Evolutionary conservation across 1,140 invertebrate species (phyloP).

Genomic region (Pectinophora gossypiella): DNA sequence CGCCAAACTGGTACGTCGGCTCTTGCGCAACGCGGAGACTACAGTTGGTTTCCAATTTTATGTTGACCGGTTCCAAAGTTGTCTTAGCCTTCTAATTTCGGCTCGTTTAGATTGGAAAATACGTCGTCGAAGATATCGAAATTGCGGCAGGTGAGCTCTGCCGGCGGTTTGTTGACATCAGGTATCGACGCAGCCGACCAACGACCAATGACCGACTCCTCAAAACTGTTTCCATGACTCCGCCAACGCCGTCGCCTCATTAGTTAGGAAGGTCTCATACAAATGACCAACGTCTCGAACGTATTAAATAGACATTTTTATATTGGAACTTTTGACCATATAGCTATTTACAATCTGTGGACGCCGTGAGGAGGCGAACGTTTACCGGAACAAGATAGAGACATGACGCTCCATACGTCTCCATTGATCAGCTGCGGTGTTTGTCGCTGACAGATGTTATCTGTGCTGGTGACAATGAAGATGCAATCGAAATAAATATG

Average conservation of each 20-base stretch:
- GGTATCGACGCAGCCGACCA: neutral
- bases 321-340: neutral
- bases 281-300: neutral
- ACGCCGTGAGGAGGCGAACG: no score
- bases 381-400: no score
- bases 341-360: neutral
- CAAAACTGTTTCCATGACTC: no score
- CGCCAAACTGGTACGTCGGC: slow-evolving; percentile 62
- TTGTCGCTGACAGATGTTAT: no score
- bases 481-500: no score
- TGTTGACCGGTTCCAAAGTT: slow-evolving; percentile 72
- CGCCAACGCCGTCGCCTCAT: no score
- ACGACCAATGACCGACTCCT: no score
- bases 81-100: slow-evolving; percentile 73
- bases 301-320: neutral
- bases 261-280: neutral
- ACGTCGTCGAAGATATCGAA: slow-evolving; percentile 39
- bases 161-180: slow-evolving; percentile 2
- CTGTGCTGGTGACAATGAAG: no score
- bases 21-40: slow-evolving; percentile 66
- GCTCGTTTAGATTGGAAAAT: slow-evolving; percentile 72
- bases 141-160: neutral
- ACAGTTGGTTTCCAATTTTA: slow-evolving; percentile 75
- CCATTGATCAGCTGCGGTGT: no score
- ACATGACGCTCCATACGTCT: no score